Base-by-base conservation (phyloP, 1,140 invertebrate species). In the Meteorus sp. region DNA sequence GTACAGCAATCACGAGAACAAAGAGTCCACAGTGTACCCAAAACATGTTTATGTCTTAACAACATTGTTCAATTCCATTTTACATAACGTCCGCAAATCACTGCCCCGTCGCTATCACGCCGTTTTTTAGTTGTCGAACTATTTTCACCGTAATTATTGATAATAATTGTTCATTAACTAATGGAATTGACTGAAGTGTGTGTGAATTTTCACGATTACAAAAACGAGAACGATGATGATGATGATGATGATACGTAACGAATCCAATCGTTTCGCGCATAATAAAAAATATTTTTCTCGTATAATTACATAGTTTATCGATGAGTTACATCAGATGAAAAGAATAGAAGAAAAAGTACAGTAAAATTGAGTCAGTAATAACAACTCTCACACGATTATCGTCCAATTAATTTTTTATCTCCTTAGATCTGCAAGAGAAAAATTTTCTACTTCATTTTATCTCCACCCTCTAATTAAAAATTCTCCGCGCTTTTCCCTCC, bases 41-140 rank as follows among this genome's bases (percentile, higher is more conserved):
- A 74, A 78, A 78, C 78, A 80, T 80, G 71, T 79, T 80, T 80
- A 79, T 67, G 76, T 80, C 74, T 79, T 78, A 78, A 77, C 74
- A 79, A 77, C 77, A 80, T 80, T 78, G 75, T 80, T 80, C 73
- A 78, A 71, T 77, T 78, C 74, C 78, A 80, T 79, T 55, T 78
- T 77, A 77, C 72, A 76, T 75, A 69, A 77, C 75, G 71, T 67
- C 74, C 69, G 65, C 62, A 52, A 73, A 77, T 72, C 72, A 75
- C 72, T 76, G 67, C 33, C 39, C 22, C 39, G 27, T 13, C 37
- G 37, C 9, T 31, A 8, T 6, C 50, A 37, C 19, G 50, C 22
- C 17, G 22, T n/a, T n/a, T n/a, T n/a, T n/a, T n/a, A n/a, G n/a
- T n/a, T 13, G 13, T 13, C 8, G 15, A 39, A 39, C 11, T 29